These are phyloP conservation scores for Mycalesis mineus DNA, from an alignment of 2,888 invertebrate species.

Conservation along the genomic window DNA sequence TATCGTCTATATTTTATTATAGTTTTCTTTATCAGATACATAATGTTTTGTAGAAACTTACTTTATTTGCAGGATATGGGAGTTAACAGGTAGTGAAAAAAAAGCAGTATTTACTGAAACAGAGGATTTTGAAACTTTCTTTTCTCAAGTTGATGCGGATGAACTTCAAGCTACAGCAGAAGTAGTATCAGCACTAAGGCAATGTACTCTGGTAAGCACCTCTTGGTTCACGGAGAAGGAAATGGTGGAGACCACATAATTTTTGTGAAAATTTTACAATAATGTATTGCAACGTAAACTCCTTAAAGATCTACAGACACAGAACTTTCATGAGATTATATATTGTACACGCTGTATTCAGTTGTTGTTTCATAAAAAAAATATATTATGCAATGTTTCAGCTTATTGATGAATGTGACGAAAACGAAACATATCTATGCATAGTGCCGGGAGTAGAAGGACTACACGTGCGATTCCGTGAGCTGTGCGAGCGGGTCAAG, in stretches of 20 bases:
- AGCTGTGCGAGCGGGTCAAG: constrained; percentile 17
- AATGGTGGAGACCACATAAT: no score
- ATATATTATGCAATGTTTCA: not conserved
- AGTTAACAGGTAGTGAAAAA: constrained; percentile 27
- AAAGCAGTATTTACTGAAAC: constrained; percentile 29
- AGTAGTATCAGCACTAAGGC: constrained; percentile 43
- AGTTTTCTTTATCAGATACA: no score
- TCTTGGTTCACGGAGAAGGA: no score
- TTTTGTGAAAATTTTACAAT: no score
- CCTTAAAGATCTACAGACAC: no score
- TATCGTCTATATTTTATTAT: no score
- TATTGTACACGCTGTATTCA: no score
- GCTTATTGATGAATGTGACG: not conserved
- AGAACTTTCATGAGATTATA: no score
- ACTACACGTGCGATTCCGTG: not conserved
- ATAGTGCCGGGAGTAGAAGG: not conserved
- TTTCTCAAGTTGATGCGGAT: constrained; percentile 43
- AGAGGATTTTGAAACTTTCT: constrained; percentile 42
- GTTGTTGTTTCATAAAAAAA: no score
- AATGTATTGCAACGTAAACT: no score
- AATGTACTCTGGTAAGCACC: constrained; percentile 15
- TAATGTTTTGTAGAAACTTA: no score
- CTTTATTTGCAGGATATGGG: constrained; percentile 28
- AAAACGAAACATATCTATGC: not conserved
- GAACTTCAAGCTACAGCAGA: constrained; percentile 50